phyloP scores from a whole-genome alignment of 2,888 invertebrate species.

The Silvanus unidentatus region DNA sequence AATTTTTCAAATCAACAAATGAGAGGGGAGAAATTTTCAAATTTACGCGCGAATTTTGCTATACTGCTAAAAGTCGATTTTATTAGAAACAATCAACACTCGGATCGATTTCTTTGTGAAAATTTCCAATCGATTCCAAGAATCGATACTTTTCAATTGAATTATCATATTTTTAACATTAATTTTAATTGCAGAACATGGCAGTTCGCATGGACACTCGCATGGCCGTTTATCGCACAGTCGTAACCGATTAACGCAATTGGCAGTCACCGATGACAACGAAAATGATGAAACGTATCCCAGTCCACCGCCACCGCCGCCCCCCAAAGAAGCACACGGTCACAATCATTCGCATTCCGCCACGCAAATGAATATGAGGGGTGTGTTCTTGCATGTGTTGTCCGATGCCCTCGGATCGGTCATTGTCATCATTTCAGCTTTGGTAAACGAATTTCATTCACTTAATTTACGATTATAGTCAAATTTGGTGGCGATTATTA shows the following conservation, averaged over 20 bases:
- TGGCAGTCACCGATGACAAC: constrained; percentile 64
- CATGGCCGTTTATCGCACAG: constrained; percentile 58
- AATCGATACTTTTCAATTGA: too few species aligned
- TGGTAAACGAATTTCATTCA: constrained; percentile 22
- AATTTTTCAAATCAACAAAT: too few species aligned
- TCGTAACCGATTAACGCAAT: constrained; percentile 54
- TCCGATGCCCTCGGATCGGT: constrained; percentile 96
- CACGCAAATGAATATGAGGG: constrained; percentile 96
- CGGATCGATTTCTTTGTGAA: too few species aligned
- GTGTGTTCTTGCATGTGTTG: constrained; percentile 97
- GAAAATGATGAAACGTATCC: constrained; percentile 63
- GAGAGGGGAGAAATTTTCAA: too few species aligned
- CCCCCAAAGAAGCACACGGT: constrained; percentile 32
- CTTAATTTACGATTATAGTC: too few species aligned
- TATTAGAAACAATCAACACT: too few species aligned
- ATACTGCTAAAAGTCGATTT: too few species aligned
- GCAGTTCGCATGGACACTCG: constrained; percentile 61
- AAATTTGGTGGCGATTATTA: too few species aligned
- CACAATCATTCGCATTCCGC: constrained; percentile 55
- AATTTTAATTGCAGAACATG: constrained; percentile 58
- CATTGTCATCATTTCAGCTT: constrained; percentile 82
- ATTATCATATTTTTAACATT: too few species aligned
- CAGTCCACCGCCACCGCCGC: constrained; percentile 42
- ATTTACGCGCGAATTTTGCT: too few species aligned
- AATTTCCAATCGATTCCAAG: too few species aligned